These are phyloP conservation scores for Drosophila serrata DNA, from an alignment of 1,140 invertebrate species.

Conservation along the genomic window DNA sequence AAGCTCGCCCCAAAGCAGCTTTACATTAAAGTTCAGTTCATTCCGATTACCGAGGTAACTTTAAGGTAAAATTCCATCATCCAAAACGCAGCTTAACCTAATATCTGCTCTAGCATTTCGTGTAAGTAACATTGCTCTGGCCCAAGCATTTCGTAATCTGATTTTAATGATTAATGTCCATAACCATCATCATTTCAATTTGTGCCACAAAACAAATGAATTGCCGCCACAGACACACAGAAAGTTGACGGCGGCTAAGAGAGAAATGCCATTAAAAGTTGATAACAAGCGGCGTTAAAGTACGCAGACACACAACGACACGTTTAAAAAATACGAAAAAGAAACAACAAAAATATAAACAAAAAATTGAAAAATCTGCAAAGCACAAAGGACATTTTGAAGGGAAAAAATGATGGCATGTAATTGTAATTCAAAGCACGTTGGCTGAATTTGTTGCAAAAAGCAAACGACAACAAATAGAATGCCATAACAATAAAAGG, in stretches of 20 bases:
- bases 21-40: no score
- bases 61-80: constrained; percentile 2
- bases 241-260: constrained; percentile 50
- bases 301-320: constrained; percentile 59
- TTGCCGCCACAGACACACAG: constrained; percentile 17
- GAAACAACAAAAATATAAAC: constrained; percentile 13
- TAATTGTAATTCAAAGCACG: constrained; percentile 82
- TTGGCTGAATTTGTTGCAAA: constrained; percentile 75
- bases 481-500: constrained; percentile 78
- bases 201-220: constrained; percentile 52
- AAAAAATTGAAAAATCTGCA: constrained; percentile 43
- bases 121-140: constrained; percentile 16
- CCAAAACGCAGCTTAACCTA: background rate
- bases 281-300: constrained; percentile 69
- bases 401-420: constrained; percentile 41
- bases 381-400: constrained; percentile 33
- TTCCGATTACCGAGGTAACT: background rate
- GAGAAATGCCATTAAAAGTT: constrained; percentile 77
- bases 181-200: constrained; percentile 72
- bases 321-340: constrained; percentile 31
- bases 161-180: constrained; percentile 65
- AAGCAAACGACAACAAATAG: constrained; percentile 71
- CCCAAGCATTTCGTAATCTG: constrained; percentile 39
- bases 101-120: constrained; percentile 16
- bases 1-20: background rate